phyloP scores from a whole-genome alignment of 2,113 vertebrate species.

The Syrmaticus mikado region DNA sequence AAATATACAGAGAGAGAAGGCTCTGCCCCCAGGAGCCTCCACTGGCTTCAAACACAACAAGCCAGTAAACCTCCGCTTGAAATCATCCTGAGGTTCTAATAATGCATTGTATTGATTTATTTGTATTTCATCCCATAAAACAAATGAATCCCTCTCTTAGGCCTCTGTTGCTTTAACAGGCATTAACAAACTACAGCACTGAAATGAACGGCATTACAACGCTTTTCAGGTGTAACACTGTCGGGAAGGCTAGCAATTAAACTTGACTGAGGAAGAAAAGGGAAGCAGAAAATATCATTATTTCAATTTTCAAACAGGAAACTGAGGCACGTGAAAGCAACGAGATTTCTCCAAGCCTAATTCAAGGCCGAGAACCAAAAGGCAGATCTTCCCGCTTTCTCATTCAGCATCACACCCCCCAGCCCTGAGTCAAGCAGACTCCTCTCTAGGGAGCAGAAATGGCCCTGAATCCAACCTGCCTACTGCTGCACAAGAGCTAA shows the following conservation, averaged over 20 bases:
- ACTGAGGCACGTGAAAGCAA: background rate
- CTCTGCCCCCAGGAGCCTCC: background rate
- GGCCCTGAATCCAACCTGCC: background rate
- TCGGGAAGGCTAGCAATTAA: background rate
- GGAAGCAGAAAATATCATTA: background rate
- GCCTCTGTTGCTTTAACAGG: background rate
- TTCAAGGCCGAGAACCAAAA: background rate
- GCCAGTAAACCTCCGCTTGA: background rate
- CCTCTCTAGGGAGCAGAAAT: background rate
- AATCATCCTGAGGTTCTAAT: background rate
- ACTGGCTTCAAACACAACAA: background rate
- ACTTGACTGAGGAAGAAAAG: background rate
- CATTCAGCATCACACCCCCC: background rate
- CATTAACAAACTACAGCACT: background rate
- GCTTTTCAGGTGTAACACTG: background rate
- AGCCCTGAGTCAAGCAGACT: background rate
- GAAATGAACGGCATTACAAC: background rate
- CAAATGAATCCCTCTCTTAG: background rate
- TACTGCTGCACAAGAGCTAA: fast-evolving
- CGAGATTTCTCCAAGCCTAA: background rate
- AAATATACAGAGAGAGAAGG: background rate
- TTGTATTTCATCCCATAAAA: background rate
- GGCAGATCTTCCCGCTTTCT: background rate
- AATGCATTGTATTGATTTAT: background rate
- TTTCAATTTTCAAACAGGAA: background rate